Evolutionary conservation across 2,888 invertebrate species (phyloP).

Genomic region (Dastarcus helophoroides): DNA sequence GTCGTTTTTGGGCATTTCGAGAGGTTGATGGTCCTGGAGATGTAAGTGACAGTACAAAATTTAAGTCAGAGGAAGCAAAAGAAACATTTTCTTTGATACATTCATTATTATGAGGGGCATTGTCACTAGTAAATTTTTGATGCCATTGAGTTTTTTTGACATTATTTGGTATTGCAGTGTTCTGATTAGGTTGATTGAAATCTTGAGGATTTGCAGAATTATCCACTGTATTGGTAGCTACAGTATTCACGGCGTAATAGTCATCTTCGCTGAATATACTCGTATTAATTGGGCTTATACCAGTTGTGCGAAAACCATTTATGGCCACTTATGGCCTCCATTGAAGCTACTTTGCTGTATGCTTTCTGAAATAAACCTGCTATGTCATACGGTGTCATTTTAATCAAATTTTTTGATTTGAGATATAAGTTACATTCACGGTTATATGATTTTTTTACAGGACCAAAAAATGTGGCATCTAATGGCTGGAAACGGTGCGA

Average conservation of each 20-base stretch:
- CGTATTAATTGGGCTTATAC: constrained; percentile 4
- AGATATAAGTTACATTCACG: constrained; percentile 21
- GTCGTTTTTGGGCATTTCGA: too few species aligned
- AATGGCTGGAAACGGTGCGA: constrained; percentile 26
- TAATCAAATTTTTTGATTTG: constrained; percentile 20
- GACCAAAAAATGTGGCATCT: constrained; percentile 23
- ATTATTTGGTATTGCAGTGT: too few species aligned
- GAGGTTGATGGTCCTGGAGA: background rate
- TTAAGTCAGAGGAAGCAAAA: too few species aligned
- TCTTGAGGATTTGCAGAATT: background rate
- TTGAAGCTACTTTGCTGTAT: constrained; percentile 10
- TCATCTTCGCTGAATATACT: constrained; percentile 1
- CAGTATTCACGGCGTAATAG: background rate
- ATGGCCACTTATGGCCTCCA: constrained; percentile 2
- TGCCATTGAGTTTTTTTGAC: too few species aligned
- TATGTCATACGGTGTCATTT: constrained; percentile 23
- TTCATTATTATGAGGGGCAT: too few species aligned
- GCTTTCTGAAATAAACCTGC: constrained; percentile 21
- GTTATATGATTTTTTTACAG: constrained; percentile 22
- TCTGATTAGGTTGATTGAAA: background rate
- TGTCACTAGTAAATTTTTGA: too few species aligned
- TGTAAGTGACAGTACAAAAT: background rate
- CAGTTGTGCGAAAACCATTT: constrained; percentile 2
- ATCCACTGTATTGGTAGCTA: background rate
- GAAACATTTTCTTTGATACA: too few species aligned